Base-by-base conservation (phyloP, 1,140 invertebrate species). In the Capitella teleta region DNA sequence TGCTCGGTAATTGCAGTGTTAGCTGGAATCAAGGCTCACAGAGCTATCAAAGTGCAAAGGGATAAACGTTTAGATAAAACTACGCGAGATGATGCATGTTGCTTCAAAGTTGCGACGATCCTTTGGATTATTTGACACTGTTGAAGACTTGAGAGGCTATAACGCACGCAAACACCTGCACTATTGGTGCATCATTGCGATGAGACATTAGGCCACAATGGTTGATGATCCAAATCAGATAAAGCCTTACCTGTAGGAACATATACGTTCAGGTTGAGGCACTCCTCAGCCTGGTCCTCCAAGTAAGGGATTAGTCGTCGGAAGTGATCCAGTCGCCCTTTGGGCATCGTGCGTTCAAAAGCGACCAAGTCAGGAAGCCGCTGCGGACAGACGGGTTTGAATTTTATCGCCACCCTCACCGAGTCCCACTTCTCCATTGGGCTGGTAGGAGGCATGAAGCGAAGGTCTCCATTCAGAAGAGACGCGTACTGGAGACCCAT, bases 231-330 rank as follows among this genome's bases (percentile, higher is more conserved):
- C n/a, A n/a, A n/a, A n/a, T n/a, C n/a, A n/a, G n/a, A n/a, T n/a
- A n/a, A n/a, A n/a, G n/a, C 76, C 84, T 42, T 25, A 56, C 51
- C 51, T 56, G 42, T 43, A 8, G 56, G 56, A 3, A 51, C 50
- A 38, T 57, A 57, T 6, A 57, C 32, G 28, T 57, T 57, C 5
- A 57, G 49, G 19, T 50, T 47, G n/a, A 57, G 47, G 37, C 56
- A 57, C 5, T 57, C 56, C 26, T 57, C 56, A 12, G 26, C 36
- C 40, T 57, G 56, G 4, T 49, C 30, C 23, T 48, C 25, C 5
- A 57, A 30, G 25, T 38, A 55, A 5, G 56, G 56, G 4, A 51
- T 14, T 23, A 57, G 49, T n/a, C 30, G 19, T 37, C 37, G 42
- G 12, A 52, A 41, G 30, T 57, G 48, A 24, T 52, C 49, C 16